phyloP scores from a whole-genome alignment of 2,888 invertebrate genomes.

The Dendrolimus pini region DNA sequence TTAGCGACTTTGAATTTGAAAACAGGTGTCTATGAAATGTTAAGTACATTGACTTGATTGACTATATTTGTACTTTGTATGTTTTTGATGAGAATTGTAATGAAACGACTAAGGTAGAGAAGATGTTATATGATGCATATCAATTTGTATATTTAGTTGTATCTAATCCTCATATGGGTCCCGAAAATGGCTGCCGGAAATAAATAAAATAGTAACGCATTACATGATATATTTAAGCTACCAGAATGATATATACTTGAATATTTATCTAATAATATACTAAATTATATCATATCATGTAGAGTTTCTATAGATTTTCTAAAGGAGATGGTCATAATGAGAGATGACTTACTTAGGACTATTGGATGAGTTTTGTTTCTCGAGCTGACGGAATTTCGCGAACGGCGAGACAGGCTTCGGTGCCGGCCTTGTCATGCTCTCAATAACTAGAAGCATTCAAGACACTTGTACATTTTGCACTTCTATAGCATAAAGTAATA shows the following conservation, averaged over 20 bases:
- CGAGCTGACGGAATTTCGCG: constrained; percentile 94
- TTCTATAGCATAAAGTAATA: too few relatives aligned
- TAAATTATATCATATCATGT: constrained; percentile 16
- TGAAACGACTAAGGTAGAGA: constrained; percentile 53
- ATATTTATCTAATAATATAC: constrained; percentile 24
- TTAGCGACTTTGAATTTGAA: background rate
- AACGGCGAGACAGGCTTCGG: constrained; percentile 89
- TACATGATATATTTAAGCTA: constrained; percentile 44
- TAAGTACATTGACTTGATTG: too few relatives aligned
- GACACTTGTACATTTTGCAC: too few relatives aligned
- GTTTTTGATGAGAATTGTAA: constrained; percentile 11
- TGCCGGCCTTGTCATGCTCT: constrained; percentile 65
- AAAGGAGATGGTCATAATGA: constrained; percentile 5
- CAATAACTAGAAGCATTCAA: constrained; percentile 60
- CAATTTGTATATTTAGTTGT: constrained; percentile 57
- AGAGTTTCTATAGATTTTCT: constrained; percentile 6
- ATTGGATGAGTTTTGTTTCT: constrained; percentile 88
- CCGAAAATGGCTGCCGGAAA: constrained; percentile 60
- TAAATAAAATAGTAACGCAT: constrained; percentile 55
- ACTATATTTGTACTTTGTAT: background rate
- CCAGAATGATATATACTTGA: constrained; percentile 21
- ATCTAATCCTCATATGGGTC: constrained; percentile 58
- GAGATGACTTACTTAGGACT: constrained; percentile 83
- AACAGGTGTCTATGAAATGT: too few relatives aligned
- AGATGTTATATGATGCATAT: constrained; percentile 43